Evolutionary conservation across 2,797 vertebrate genomes (phyloP).

Genomic region (Peromyscus aztecus): DNA sequence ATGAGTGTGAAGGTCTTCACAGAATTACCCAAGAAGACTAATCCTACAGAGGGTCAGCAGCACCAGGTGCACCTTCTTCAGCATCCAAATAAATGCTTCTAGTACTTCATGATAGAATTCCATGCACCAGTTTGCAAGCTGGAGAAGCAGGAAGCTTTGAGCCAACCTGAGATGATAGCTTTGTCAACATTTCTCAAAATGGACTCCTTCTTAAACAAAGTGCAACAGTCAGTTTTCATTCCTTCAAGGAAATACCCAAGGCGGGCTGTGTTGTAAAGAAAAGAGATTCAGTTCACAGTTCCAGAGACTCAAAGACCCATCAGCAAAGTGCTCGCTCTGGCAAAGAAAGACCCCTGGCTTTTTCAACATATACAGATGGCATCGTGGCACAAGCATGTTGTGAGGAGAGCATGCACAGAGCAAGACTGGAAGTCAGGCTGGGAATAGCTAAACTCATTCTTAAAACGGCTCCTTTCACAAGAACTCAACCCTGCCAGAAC

Average conservation of each 20-base stretch:
- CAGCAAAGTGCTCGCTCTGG: not conserved
- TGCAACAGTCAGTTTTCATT: not conserved
- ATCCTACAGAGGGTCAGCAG: not conserved
- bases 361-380: not conserved
- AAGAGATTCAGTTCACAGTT: not conserved
- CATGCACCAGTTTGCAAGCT: not conserved
- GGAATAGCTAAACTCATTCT: not conserved
- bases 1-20: not conserved
- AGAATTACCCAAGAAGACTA: not conserved
- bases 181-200: not conserved
- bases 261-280: not conserved
- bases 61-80: not conserved
- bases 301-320: not conserved
- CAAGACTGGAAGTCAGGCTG: not conserved
- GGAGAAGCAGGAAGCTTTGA: not conserved
- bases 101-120: not conserved
- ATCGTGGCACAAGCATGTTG: not conserved
- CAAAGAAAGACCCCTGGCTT: not conserved
- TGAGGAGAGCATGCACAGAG: not conserved
- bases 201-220: not conserved
- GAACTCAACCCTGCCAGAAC: not conserved
- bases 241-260: not conserved
- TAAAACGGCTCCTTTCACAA: not conserved
- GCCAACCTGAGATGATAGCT: not conserved
- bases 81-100: not conserved